A percentile compares a stretch with the other conserved stretches of the same genome.
Evolutionary conservation across 2,113 vertebrate species (phyloP).

Genomic region (Clupea harengus): DNA sequence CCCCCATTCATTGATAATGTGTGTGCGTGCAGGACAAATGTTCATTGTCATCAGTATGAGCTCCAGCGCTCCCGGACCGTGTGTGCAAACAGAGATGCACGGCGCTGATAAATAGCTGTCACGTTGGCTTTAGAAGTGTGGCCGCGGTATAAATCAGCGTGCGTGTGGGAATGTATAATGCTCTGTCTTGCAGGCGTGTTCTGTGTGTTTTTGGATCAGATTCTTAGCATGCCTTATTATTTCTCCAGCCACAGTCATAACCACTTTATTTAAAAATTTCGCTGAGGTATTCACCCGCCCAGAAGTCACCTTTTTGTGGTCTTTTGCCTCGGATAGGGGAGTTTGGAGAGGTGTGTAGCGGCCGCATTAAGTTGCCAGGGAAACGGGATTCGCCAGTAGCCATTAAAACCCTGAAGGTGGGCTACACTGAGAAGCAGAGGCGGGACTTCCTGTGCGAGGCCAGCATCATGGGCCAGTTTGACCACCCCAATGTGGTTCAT

Average conservation of each 20-base stretch:
- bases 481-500: slow-evolving; percentile 96
- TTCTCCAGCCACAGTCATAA: background rate
- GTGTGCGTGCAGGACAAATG: slow-evolving; percentile 40
- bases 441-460: slow-evolving; percentile 96
- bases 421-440: slow-evolving; percentile 95
- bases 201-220: slow-evolving; percentile 32
- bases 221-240: slow-evolving; percentile 62
- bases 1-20: slow-evolving; percentile 54
- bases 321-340: slow-evolving; percentile 77
- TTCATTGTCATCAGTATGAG: slow-evolving; percentile 68
- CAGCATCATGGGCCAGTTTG: slow-evolving; percentile 98
- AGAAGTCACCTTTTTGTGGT: background rate
- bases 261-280: background rate
- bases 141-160: background rate
- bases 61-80: slow-evolving; percentile 40
- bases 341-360: slow-evolving; percentile 97
- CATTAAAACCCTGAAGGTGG: slow-evolving; percentile 96
- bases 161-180: background rate
- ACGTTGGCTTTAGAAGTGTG: slow-evolving; percentile 53
- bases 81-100: slow-evolving; percentile 43
- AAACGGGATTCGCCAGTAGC: slow-evolving; percentile 92
- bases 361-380: slow-evolving; percentile 92
- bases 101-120: slow-evolving; percentile 65
- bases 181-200: background rate
- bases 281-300: background rate